phyloP scores from a whole-genome alignment of 2,797 vertebrate genomes.

The Coluber constrictor region DNA sequence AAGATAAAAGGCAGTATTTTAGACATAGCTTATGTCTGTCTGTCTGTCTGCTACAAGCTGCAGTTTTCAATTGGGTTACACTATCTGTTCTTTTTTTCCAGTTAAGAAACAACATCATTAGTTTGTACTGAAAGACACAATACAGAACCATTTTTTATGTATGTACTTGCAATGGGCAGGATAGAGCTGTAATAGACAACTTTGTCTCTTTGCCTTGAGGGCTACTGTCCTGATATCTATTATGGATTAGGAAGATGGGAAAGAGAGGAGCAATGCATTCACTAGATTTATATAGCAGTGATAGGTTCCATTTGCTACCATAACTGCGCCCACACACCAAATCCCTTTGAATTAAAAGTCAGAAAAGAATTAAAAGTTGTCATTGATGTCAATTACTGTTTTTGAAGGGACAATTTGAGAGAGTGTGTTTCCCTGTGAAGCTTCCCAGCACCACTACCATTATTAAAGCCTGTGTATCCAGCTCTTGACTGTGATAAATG shows the following conservation, averaged over 20 bases:
- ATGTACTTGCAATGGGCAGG: background rate
- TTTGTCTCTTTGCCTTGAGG: background rate
- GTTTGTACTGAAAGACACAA: background rate
- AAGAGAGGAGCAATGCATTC: background rate
- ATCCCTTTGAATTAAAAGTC: conserved; percentile 7
- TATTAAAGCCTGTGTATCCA: conserved; percentile 35
- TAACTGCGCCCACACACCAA: background rate
- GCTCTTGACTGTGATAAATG: conserved; percentile 8
- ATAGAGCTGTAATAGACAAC: background rate
- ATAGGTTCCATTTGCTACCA: background rate
- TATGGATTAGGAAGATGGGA: background rate
- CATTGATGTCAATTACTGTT: background rate
- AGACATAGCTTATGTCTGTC: background rate
- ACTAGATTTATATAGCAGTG: background rate
- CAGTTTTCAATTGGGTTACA: background rate
- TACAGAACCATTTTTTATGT: background rate
- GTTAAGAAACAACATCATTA: background rate
- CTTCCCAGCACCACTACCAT: background rate
- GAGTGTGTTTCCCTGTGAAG: conserved; percentile 16
- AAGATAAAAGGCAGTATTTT: background rate
- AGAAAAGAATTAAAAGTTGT: background rate
- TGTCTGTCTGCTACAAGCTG: background rate
- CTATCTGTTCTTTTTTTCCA: background rate
- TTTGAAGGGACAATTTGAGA: background rate
- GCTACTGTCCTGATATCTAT: background rate